Base-by-base conservation (phyloP, 2,888 invertebrate species). In the Stenichneumon culpator region DNA sequence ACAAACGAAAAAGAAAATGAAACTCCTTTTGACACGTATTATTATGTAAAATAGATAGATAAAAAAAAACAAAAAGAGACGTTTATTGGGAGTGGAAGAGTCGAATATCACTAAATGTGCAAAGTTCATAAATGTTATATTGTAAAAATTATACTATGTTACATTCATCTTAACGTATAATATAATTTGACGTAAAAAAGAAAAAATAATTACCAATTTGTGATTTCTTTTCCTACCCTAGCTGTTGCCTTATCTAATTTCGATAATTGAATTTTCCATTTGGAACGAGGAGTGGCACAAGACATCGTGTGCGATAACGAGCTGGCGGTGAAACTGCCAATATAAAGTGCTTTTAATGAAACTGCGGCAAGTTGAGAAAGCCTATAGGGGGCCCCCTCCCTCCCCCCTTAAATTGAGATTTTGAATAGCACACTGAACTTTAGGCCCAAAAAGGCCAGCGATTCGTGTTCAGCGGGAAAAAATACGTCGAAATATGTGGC, bases 61-160 rank as follows among this genome's bases (percentile, higher is more conserved):
- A 16, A 16, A 84, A 72, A n/a, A 79, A 77, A 57, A 78, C 44
- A 32, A 22, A 63, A 63, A 67, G 67, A 79, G 82, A 79, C 86
- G 80, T 89, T 87, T 89, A 89, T 87, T 36, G 80, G 78, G 63
- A 79, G 82, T 72, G 83, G 87, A 81, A 77, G 73, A 85, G 83
- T 75, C 74, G 82, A 87, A 86, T 87, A 74, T 86, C 86, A 74
- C 70, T 83, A 81, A 87, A 92, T 88, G 90, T 92, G 91, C 90
- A 92, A 92, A 89, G 88, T 89, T 88, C 88, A 88, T 87, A 86
- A 83, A 89, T 87, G 87, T 89, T 90, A 89, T 87, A 87, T 88
- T 88, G 86, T 89, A 87, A 87, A 89, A 89, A 87, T 89, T 87
- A 89, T 90, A 79, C 82, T 84, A 87, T 86, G 86, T 88, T 87